Conservation (phyloP, 2,113 vertebrate species). For the Rhagologus leucostigma region DNA sequence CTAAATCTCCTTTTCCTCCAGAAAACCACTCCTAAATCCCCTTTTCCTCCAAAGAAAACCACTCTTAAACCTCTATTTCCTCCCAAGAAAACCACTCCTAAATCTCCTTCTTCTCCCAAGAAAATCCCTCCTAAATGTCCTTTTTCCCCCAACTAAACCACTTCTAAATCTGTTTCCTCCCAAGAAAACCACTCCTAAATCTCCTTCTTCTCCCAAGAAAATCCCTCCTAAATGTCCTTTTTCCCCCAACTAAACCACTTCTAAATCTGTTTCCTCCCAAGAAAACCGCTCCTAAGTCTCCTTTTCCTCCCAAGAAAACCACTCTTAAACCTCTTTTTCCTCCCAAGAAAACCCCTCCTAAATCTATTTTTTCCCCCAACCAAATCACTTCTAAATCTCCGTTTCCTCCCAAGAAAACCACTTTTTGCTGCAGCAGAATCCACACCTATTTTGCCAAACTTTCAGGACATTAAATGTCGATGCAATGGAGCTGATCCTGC, state of each 20-base stretch:
- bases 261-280: neutral
- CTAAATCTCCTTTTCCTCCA: neutral
- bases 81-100: neutral
- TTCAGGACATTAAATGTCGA: neutral
- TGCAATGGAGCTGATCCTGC: neutral
- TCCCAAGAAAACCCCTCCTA: neutral
- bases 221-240: rapidly evolving
- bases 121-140: neutral
- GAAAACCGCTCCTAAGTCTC: neutral
- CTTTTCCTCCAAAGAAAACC: neutral
- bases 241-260: neutral
- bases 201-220: neutral
- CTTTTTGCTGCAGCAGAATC: neutral
- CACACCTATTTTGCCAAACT: neutral
- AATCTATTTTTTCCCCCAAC: neutral
- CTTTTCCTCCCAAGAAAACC: neutral
- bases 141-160: neutral
- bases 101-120: neutral
- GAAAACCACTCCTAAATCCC: neutral
- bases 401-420: neutral
- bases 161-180: neutral
- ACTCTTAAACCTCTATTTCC: neutral
- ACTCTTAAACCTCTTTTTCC: neutral
- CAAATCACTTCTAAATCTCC: neutral
- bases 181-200: neutral